Evolutionary conservation across 2,888 invertebrate genomes (phyloP), one percentile per base, ranked within the genome.

Genomic region (Caradrina clavipalpis): DNA sequence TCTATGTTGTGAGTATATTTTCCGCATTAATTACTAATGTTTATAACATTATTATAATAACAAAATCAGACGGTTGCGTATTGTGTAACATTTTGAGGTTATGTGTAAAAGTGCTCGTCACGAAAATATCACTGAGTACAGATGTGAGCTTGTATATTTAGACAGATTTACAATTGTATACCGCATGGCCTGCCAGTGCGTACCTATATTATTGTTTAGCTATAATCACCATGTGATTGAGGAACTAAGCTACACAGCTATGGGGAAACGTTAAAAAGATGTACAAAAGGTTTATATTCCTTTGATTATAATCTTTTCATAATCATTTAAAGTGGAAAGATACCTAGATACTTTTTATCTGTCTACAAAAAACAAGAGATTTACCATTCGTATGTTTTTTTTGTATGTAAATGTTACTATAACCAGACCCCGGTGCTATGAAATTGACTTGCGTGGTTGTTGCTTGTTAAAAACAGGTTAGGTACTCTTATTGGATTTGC

Each of bases 31-130:
- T 87, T 80, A 87, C 86, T 86, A 86, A 84, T 77, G 78, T 74
- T 4, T 6, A 45, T 45, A 71, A 85, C 66, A 86, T 87, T 74
- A 82, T 74, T 76, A 68, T 80, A 81, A 82, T 82, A 75, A 76
- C 73, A 73, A 51, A 80, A 75, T 77, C 68, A 73, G 76, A 71
- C 76, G 78, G 76, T 75, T 81, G 55, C 78, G 75, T 81, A 83
- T 87, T 83, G 81, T 86, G 81, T 83, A 85, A 80, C 69, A 89
- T 92, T 95, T 95, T 94, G 93, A 95, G 95, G 95, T 95, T 95
- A 95, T 94, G 92, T 94, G 86, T 83, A 81, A 85, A 86, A 86
- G 84, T 85, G 86, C 84, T 83, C 78, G 79, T 83, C 83, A 86
- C 81, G 70, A 86, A 88, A 89, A 89, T 88, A 89, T 73, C 75